These are phyloP conservation scores for Ctenosaura bakeri DNA, from an alignment of 2,797 vertebrate species.

Conservation along the genomic window DNA sequence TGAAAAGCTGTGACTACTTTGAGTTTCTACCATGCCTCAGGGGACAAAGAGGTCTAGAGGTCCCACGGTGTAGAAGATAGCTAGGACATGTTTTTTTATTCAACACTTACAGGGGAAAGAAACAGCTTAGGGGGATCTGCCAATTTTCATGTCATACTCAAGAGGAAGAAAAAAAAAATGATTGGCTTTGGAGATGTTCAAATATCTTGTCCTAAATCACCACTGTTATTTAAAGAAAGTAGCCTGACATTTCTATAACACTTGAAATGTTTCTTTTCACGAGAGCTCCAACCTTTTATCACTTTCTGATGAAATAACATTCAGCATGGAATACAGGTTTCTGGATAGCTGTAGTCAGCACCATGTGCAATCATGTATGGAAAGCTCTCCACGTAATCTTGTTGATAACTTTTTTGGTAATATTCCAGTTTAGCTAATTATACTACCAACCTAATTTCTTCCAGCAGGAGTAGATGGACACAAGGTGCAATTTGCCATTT, in stretches of 20 bases:
- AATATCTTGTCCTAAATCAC: background rate
- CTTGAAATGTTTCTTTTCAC: background rate
- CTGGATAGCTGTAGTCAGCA: background rate
- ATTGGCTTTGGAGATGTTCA: background rate
- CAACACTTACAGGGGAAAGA: background rate
- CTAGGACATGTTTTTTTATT: background rate
- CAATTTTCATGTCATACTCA: conserved; percentile 28
- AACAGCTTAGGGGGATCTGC: background rate
- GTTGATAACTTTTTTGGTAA: conserved; percentile 17
- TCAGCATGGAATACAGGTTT: background rate
- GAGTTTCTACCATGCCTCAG: background rate
- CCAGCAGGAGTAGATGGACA: background rate
- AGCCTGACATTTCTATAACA: conserved; percentile 14
- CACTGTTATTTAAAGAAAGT: background rate
- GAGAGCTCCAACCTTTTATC: background rate
- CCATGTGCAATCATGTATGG: background rate
- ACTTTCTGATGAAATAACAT: conserved; percentile 16
- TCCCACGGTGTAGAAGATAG: background rate
- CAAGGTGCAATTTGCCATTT: conserved; percentile 5
- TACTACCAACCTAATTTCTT: conserved; percentile 12
- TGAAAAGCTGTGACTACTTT: background rate
- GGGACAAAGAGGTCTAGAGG: background rate
- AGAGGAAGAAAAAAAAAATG: background rate
- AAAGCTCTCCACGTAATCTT: conserved; percentile 6
- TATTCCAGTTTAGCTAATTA: conserved; percentile 32